Percentiles rank a stretch among this genome's conserved stretches.
These are phyloP conservation scores for Drosophila bunnanda DNA, from an alignment of 2,888 invertebrate species.

Conservation along the genomic window DNA sequence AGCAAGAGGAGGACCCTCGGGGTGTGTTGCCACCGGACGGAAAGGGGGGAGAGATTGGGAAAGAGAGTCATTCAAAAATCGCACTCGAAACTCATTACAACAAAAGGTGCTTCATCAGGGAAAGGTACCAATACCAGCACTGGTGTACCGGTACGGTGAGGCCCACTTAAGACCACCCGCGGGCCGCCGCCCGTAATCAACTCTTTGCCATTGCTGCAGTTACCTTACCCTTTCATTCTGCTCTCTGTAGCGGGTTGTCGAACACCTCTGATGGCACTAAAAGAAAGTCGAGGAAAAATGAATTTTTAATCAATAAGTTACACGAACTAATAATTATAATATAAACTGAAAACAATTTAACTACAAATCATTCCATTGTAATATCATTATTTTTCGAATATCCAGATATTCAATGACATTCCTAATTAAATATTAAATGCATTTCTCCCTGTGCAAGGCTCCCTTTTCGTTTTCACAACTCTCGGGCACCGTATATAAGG, in stretches of 20 bases:
- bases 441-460: constrained; percentile 25
- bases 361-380: not conserved
- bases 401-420: not conserved
- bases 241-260: constrained; percentile 39
- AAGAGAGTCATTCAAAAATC: constrained; percentile 56
- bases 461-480: constrained; percentile 70
- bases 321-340: no score
- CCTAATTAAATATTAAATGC: not conserved
- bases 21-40: constrained; percentile 10
- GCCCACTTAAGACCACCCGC: constrained; percentile 72
- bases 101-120: constrained; percentile 79
- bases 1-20: not conserved
- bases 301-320: no score
- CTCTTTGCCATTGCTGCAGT: constrained; percentile 45
- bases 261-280: constrained; percentile 62
- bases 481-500: constrained; percentile 56
- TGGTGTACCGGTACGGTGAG: constrained; percentile 40
- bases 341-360: not conserved
- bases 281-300: not conserved
- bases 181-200: constrained; percentile 66
- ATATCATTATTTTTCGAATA: not conserved
- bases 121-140: constrained; percentile 33
- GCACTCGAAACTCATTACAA: constrained; percentile 80
- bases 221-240: constrained; percentile 8
- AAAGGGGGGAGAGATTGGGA: not conserved